A percentile compares a stretch with the other conserved stretches of the same genome.
phyloP scores from a whole-genome alignment of 2,797 vertebrate genomes.

The Orientallactaga sibirica region DNA sequence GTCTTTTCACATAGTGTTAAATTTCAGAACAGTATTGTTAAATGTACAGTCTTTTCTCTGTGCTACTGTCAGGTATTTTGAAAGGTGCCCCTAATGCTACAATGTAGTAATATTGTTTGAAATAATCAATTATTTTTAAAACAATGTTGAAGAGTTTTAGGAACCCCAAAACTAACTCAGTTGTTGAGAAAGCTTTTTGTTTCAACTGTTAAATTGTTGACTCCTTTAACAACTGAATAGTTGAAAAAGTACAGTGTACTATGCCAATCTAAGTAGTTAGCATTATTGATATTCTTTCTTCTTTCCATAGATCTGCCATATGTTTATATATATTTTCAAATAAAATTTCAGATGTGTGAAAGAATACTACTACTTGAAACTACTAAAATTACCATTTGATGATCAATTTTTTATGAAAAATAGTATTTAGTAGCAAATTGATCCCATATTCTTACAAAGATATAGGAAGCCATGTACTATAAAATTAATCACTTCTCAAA shows the following conservation, averaged over 20 bases:
- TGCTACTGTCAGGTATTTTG: background rate
- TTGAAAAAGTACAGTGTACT: background rate
- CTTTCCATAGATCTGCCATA: background rate
- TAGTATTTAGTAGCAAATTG: background rate
- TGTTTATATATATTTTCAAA: background rate
- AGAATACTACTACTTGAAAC: slow-evolving; percentile 16
- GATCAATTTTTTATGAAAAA: slow-evolving; percentile 3
- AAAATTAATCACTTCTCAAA: background rate
- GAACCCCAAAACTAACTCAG: background rate
- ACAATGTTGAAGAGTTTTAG: background rate
- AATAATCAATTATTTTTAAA: background rate
- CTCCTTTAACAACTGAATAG: background rate
- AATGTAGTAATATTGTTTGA: background rate
- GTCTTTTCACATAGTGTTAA: background rate
- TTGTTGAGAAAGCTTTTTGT: background rate
- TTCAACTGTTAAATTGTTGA: background rate
- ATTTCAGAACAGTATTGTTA: background rate
- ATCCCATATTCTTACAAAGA: background rate
- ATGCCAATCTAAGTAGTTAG: background rate
- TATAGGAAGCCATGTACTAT: background rate
- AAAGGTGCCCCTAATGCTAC: background rate
- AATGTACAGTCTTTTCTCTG: background rate
- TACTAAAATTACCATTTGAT: background rate
- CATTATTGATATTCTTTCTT: background rate
- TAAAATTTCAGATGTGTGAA: slow-evolving; percentile 18